Percentiles rank a stretch among this genome's conserved stretches.
phyloP scores from a whole-genome alignment of 2,113 vertebrate species.

The Oncorhynchus kisutch region DNA sequence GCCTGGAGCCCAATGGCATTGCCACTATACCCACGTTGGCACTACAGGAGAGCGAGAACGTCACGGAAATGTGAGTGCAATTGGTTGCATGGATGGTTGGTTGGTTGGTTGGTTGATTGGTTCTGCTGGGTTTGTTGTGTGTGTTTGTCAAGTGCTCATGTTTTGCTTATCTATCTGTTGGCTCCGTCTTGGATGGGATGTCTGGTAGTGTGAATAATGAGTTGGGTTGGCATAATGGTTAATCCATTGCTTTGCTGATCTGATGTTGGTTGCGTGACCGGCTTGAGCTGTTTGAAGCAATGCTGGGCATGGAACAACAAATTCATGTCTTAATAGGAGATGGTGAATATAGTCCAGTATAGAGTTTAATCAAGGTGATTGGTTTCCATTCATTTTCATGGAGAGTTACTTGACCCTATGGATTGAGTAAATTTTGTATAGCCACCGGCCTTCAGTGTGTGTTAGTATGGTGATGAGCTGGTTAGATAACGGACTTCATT shows the following conservation, averaged over 20 bases:
- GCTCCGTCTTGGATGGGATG: background rate
- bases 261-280: background rate
- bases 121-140: conserved; percentile 2
- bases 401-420: background rate
- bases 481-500: too few relatives aligned
- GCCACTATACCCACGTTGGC: conserved; percentile 62
- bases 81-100: background rate
- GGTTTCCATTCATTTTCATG: conserved; percentile 7
- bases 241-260: background rate
- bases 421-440: background rate
- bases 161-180: conserved; percentile 6
- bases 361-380: conserved; percentile 22
- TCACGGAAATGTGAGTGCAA: conserved; percentile 79
- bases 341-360: background rate
- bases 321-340: background rate
- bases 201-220: background rate
- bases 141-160: background rate
- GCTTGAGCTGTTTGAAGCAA: background rate
- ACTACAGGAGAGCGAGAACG: conserved; percentile 72
- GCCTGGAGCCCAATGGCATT: conserved; percentile 67
- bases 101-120: background rate
- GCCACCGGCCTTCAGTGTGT: too few relatives aligned
- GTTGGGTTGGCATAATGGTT: background rate
- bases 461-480: too few relatives aligned
- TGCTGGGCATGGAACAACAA: conserved; percentile 13